Conservation (phyloP, 2,888 invertebrate species). For the Noctuana brunneofusca region DNA sequence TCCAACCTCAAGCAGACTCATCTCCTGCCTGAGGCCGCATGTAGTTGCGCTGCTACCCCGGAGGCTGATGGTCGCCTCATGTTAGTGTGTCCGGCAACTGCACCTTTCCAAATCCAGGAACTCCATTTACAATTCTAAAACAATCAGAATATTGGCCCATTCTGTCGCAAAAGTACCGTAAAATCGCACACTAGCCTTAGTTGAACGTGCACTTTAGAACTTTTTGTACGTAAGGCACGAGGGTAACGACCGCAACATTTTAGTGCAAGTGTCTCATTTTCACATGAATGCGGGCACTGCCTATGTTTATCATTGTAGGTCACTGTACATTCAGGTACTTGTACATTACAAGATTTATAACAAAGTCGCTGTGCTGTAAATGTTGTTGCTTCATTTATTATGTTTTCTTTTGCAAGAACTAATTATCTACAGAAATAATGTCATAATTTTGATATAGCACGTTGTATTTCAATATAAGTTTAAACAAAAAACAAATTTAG, state of each 20-base stretch:
- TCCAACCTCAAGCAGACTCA: no score
- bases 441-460: no score
- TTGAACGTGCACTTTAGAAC: not conserved
- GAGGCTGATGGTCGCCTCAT: no score
- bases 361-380: not conserved
- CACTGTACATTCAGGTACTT: constrained; percentile 14
- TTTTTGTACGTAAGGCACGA: constrained; percentile 15
- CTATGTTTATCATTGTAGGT: constrained; percentile 32
- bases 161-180: not conserved
- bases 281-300: constrained; percentile 17
- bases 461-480: no score
- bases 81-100: no score
- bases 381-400: no score
- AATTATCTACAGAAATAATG: no score
- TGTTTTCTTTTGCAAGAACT: no score
- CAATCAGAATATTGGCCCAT: constrained; percentile 3
- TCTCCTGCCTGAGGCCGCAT: no score
- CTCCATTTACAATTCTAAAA: not conserved
- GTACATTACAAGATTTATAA: not conserved
- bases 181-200: not conserved
- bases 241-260: constrained; percentile 28
- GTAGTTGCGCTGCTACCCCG: no score
- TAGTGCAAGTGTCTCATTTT: constrained; percentile 27
- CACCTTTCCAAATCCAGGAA: not conserved
- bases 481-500: no score